These are phyloP conservation scores for Nephrotoma appendiculata DNA, from an alignment of 2,888 invertebrate genomes.

Conservation along the genomic window DNA sequence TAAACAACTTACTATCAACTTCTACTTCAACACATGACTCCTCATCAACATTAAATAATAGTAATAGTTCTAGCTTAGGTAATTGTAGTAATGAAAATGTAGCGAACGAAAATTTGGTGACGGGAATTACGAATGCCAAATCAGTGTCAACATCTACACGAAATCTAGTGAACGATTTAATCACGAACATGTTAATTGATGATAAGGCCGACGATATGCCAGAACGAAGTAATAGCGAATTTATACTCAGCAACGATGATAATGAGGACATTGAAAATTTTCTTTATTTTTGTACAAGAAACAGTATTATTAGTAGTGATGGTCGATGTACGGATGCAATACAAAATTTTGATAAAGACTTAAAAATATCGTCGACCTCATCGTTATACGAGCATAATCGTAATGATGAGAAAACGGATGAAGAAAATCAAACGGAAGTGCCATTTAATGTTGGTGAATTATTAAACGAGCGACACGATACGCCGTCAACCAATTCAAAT, in stretches of 20 bases:
- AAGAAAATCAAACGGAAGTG: not conserved
- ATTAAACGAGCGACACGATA: not conserved
- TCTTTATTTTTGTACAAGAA: slow-evolving; percentile 2
- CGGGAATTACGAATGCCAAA: not conserved
- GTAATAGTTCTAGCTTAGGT: not conserved
- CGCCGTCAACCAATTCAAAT: not conserved
- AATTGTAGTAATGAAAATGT: not conserved
- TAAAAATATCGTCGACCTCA: not conserved
- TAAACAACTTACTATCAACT: slow-evolving; percentile 12
- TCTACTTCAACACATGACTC: not conserved
- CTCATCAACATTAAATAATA: slow-evolving; percentile 2
- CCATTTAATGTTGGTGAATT: not conserved
- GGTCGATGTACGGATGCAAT: not conserved
- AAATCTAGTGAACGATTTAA: slow-evolving; percentile 1
- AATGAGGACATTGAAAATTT: slow-evolving; percentile 3
- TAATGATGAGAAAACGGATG: not conserved
- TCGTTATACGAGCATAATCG: not conserved
- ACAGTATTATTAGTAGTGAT: not conserved
- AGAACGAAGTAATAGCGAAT: not conserved
- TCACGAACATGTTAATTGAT: not conserved
- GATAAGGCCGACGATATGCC: slow-evolving; percentile 1
- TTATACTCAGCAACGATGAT: not conserved
- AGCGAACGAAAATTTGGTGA: not conserved
- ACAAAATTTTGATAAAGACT: not conserved
- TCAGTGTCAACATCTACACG: not conserved